Percentiles rank a stretch among this genome's conserved stretches.
phyloP scores from a whole-genome alignment of 2,797 vertebrate species.

The Platyrinchus mystaceus region DNA sequence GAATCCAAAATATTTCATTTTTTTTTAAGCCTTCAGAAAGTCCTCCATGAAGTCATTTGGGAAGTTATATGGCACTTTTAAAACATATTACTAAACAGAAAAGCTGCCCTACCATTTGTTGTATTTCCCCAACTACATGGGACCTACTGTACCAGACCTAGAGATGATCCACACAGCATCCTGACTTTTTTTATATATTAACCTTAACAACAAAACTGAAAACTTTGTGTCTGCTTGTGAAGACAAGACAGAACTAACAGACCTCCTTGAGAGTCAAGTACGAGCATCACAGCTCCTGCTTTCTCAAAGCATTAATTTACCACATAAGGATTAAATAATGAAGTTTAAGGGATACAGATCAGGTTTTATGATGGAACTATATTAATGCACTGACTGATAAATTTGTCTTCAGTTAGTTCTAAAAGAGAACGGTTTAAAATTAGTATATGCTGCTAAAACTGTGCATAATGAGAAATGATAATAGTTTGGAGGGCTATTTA shows the following conservation, averaged over 20 bases:
- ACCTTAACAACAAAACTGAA: neutral
- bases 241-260: neutral
- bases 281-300: neutral
- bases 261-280: neutral
- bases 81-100: neutral
- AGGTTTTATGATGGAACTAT: neutral
- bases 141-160: neutral
- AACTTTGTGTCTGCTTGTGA: neutral
- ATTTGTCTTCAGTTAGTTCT: neutral
- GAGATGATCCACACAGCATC: neutral
- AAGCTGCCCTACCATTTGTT: neutral
- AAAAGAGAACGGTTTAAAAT: neutral
- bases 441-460: neutral
- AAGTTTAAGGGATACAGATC: neutral
- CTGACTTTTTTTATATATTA: neutral
- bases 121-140: neutral
- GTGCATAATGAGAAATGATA: neutral
- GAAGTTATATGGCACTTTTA: neutral
- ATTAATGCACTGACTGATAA: neutral
- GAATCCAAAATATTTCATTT: fast-evolving
- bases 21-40: neutral
- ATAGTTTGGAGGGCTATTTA: neutral
- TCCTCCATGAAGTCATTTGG: neutral
- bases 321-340: neutral
- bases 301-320: neutral